Evolutionary conservation across 2,888 invertebrate genomes (phyloP).

Genomic region (Proisotoma minuta): DNA sequence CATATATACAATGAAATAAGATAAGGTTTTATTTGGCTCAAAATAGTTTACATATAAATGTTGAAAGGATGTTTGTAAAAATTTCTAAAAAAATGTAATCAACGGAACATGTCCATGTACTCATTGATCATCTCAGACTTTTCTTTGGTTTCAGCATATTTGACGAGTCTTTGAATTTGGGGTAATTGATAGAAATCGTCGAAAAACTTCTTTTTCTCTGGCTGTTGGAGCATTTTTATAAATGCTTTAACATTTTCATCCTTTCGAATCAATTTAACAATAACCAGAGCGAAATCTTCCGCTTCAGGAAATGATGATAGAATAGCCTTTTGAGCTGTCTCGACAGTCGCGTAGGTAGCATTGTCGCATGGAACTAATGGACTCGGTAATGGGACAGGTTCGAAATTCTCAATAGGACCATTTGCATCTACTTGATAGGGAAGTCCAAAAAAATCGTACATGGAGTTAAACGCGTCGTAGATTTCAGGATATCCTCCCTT

Average conservation of each 20-base stretch:
- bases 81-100: no score
- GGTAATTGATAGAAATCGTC: neutral
- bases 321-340: no score
- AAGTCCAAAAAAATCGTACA: neutral
- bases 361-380: neutral
- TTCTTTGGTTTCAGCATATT: neutral
- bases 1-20: no score
- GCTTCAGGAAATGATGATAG: neutral
- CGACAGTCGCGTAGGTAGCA: neutral
- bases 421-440: constrained; percentile 1
- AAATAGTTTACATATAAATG: no score
- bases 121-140: neutral
- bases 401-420: neutral
- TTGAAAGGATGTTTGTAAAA: no score
- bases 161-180: constrained; percentile 7
- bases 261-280: neutral
- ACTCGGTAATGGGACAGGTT: neutral
- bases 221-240: neutral
- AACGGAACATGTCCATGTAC: neutral
- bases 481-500: constrained; percentile 8
- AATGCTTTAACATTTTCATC: constrained; percentile 5
- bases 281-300: neutral
- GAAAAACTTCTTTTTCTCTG: neutral
- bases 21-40: no score
- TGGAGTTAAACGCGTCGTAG: constrained; percentile 1